Evolutionary conservation across 2,888 invertebrate genomes (phyloP).

Genomic region (Clusia tigrina): DNA sequence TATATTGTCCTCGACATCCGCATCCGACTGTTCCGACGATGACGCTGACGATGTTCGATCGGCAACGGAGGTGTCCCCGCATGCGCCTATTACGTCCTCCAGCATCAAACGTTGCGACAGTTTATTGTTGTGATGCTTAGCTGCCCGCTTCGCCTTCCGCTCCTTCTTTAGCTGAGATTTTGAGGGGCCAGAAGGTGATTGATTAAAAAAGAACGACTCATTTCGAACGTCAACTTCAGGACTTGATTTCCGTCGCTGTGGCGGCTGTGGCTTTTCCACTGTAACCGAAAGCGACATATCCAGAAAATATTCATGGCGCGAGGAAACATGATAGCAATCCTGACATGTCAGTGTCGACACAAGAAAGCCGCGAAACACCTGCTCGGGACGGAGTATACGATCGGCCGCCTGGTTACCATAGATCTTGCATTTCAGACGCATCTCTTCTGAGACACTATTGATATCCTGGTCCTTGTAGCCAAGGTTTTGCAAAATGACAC

Average conservation of each 20-base stretch:
- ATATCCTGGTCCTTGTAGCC: slow-evolving; percentile 80
- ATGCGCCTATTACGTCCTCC: slow-evolving; percentile 20
- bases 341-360: slow-evolving; percentile 90
- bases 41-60: slow-evolving; percentile 53
- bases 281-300: slow-evolving; percentile 93
- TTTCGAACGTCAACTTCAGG: no score
- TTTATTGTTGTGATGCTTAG: slow-evolving; percentile 55
- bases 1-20: slow-evolving; percentile 82
- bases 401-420: slow-evolving; percentile 84
- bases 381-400: slow-evolving; percentile 81
- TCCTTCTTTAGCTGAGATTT: slow-evolving; percentile 71
- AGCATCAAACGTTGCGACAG: slow-evolving; percentile 39
- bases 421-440: slow-evolving; percentile 80
- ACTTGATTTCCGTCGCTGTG: slow-evolving; percentile 67
- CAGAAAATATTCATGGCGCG: slow-evolving; percentile 89
- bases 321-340: slow-evolving; percentile 86
- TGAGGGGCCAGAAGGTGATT: slow-evolving; percentile 57
- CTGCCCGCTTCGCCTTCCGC: slow-evolving; percentile 63
- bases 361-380: slow-evolving; percentile 91
- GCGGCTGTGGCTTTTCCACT: slow-evolving; percentile 77
- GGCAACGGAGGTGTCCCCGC: slow-evolving; percentile 23
- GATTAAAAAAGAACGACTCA: slow-evolving; percentile 47
- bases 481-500: slow-evolving; percentile 79
- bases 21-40: slow-evolving; percentile 78
- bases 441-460: slow-evolving; percentile 77